phyloP scores from a whole-genome alignment of 2,797 vertebrate genomes.

The Galagoides demidoff region DNA sequence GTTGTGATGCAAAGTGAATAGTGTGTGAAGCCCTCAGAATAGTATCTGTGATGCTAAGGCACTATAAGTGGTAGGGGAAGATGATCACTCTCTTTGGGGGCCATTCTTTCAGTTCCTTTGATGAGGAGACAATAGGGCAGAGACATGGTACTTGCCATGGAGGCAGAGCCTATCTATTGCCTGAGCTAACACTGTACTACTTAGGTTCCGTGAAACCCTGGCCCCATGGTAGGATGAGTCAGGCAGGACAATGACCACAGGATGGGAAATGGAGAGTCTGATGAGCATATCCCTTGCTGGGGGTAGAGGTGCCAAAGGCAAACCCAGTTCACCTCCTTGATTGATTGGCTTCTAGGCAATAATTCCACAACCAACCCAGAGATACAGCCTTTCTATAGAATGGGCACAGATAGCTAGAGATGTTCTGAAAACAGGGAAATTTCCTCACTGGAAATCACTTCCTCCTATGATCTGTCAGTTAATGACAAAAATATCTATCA shows the following conservation, averaged over 20 bases:
- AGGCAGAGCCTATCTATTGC: not conserved
- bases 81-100: not conserved
- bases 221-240: not conserved
- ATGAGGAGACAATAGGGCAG: not conserved
- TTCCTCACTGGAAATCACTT: not conserved
- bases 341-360: not conserved
- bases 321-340: not conserved
- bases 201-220: not conserved
- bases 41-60: rapidly evolving
- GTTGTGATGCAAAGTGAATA: not conserved
- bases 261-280: not conserved
- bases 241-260: not conserved
- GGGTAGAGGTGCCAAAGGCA: not conserved
- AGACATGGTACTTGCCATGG: not conserved
- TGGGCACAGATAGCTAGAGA: not conserved
- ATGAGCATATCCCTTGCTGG: not conserved
- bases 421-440: not conserved
- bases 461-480: not conserved
- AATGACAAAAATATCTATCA: not conserved
- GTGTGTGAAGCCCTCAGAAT: not conserved
- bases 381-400: not conserved
- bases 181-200: not conserved
- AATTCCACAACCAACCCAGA: not conserved
- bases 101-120: not conserved
- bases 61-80: not conserved